A percentile compares a stretch with the other conserved stretches of the same genome.
phyloP scores from a whole-genome alignment of 1,140 invertebrate species.

The Geopemphigus sp. region DNA sequence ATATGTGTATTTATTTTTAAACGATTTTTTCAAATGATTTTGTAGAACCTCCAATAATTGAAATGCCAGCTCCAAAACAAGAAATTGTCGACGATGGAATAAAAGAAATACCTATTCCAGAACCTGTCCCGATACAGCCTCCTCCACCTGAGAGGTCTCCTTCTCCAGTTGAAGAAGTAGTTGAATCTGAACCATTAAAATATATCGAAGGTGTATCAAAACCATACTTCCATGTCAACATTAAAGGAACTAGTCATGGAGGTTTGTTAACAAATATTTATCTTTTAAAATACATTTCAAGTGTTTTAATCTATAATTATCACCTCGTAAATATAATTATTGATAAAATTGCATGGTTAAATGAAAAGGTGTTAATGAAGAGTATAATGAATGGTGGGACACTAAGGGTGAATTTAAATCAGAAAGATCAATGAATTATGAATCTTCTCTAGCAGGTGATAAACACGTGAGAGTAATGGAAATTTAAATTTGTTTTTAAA shows the following conservation, averaged over 20 bases:
- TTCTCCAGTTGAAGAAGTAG: constrained; percentile 38
- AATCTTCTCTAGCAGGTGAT: constrained; percentile 47
- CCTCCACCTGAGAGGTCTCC: constrained; percentile 38
- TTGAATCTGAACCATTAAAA: constrained; percentile 41
- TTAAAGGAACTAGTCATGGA: constrained; percentile 72
- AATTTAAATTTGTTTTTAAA: constrained; percentile 37
- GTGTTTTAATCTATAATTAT: not conserved
- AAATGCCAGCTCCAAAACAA: constrained; percentile 17
- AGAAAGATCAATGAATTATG: constrained; percentile 28
- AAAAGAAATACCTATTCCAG: constrained; percentile 36
- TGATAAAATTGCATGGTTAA: constrained; percentile 20
- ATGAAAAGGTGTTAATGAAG: constrained; percentile 42
- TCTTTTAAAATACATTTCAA: constrained; percentile 8
- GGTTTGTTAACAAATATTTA: constrained; percentile 63
- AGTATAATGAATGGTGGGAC: constrained; percentile 47
- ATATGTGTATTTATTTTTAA: too few relatives aligned
- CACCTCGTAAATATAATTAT: not conserved
- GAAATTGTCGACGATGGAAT: constrained; percentile 34
- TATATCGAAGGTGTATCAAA: constrained; percentile 54
- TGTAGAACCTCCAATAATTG: not conserved
- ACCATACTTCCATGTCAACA: constrained; percentile 69
- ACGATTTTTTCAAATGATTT: not conserved
- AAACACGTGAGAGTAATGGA: constrained; percentile 45
- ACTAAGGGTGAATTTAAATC: constrained; percentile 47
- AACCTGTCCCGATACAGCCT: not conserved